phyloP scores from a whole-genome alignment of 2,113 vertebrate species.

The Ailurus styani region DNA sequence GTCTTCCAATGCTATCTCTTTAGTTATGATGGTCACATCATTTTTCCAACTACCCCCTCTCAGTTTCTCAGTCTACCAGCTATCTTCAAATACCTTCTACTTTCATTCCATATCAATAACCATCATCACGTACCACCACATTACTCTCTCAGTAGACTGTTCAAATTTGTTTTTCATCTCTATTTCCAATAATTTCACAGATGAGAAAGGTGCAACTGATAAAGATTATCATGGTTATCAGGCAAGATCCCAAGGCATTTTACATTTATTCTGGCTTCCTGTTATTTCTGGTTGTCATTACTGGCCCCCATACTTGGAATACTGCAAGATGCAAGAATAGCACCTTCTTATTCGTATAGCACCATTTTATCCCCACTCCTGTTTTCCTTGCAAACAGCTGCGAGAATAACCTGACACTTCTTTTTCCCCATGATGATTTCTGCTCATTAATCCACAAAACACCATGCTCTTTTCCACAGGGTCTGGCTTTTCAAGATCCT shows the following conservation, averaged over 20 bases:
- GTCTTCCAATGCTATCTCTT: neutral
- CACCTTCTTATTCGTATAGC: neutral
- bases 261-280: neutral
- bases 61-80: neutral
- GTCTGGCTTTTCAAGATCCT: neutral
- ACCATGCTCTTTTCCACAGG: neutral
- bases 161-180: neutral
- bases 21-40: neutral
- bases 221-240: neutral
- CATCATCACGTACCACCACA: neutral
- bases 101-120: neutral
- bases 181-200: neutral
- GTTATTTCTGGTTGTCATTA: no score
- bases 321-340: neutral
- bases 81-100: neutral
- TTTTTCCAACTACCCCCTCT: neutral
- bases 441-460: neutral
- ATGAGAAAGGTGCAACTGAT: neutral
- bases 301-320: neutral
- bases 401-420: neutral
- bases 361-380: neutral
- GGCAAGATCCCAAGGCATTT: neutral
- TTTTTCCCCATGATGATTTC: neutral
- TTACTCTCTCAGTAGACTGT: neutral
- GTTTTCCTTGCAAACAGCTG: neutral